Conservation (phyloP, 2,888 invertebrate species). For the Dryomyza anilis region DNA sequence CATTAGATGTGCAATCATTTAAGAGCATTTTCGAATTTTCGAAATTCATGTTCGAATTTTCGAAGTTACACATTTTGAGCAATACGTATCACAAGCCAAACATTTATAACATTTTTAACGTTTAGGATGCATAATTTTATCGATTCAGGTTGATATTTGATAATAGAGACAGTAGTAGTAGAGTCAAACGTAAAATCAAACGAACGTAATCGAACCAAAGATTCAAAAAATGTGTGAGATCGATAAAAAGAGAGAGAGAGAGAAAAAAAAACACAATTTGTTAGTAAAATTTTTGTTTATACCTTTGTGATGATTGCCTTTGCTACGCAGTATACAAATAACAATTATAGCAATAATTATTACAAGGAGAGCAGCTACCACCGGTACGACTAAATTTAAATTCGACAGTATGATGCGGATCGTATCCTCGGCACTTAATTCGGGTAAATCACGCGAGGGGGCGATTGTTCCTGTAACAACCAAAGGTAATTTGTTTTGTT, state of each 20-base stretch:
- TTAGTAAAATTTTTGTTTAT: constrained; percentile 59
- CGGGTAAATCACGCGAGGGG: constrained; percentile 83
- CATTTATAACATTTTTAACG: constrained; percentile 38
- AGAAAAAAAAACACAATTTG: constrained; percentile 52
- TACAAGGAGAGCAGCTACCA: constrained; percentile 88
- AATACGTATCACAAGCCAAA: constrained; percentile 35
- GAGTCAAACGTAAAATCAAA: constrained; percentile 39
- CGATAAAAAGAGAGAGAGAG: constrained; percentile 37
- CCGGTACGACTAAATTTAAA: constrained; percentile 91
- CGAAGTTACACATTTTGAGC: constrained; percentile 14
- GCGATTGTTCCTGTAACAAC: constrained; percentile 92
- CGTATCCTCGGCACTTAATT: constrained; percentile 79
- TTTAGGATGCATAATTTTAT: background rate
- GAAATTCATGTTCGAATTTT: constrained; percentile 16
- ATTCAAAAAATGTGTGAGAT: background rate
- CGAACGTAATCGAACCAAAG: constrained; percentile 33
- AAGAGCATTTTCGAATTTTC: constrained; percentile 21
- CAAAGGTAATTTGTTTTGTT: constrained; percentile 44
- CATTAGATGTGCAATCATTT: constrained; percentile 32
- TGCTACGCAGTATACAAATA: constrained; percentile 87
- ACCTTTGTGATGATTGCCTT: constrained; percentile 86
- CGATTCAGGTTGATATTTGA: background rate
- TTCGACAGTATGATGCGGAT: constrained; percentile 87
- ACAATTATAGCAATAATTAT: constrained; percentile 92
- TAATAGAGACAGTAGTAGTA: constrained; percentile 29